Base-by-base conservation (phyloP, 2,888 invertebrate genomes). In the Noctua fimbriata region DNA sequence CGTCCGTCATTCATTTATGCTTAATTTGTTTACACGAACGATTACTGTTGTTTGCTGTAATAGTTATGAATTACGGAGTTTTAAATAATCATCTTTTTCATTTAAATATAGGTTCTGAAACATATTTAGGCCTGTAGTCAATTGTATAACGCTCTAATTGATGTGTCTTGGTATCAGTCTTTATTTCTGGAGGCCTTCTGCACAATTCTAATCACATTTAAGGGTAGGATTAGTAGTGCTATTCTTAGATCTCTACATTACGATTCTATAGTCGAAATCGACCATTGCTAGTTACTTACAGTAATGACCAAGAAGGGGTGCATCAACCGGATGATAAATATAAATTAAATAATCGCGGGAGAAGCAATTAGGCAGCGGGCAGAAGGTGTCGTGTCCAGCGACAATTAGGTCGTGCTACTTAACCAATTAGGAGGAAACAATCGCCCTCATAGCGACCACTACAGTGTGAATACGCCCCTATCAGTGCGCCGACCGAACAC, bases 381-480 rank as follows among this genome's bases (percentile, higher is more conserved):
- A 86, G 81, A 80, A 88, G 83, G 92, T 96, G 93, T 94, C 96
- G 95, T 96, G 96, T 93, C 93, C 92, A 90, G 87, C 79, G 86
- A 88, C 96, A 95, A 96, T 97, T 96, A 96, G 95, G 91, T 91
- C 91, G 93, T 89, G 92, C 94, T 96, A 95, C 95, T 96, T 96
- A 95, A 96, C 95, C 97, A 96, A 96, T 96, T 96, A 96, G 94
- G 93, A 89, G 89, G 94, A 96, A 96, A 96, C 96, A 96, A 96
- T 96, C 94, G 93, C 96, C 96, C 96, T 90, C 95, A 96, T 96
- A 88, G 93, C 91, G 92, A 32, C 89, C 90, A 90, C 87, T 89
- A 87, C 89, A 85, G 90, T 92, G 94, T 96, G 95, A 96, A 97
- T 96, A 96, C 95, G 96, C 97, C 97, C 97, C 96, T 97, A 97